Conservation (phyloP, 1,140 invertebrate genomes). For the Meteorus sp. region DNA sequence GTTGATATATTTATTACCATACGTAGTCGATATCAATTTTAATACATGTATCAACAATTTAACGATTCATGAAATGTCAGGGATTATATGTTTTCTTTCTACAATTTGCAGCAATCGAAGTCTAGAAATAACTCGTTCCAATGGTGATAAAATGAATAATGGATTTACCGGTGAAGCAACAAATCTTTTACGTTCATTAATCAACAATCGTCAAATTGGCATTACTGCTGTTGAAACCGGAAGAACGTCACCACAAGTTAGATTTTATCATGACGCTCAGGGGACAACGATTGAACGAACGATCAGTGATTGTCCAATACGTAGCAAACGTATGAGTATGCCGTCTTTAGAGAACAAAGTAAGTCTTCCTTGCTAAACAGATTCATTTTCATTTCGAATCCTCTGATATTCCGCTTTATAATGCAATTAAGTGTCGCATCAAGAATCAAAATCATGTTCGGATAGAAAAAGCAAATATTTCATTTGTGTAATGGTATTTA, state of each 20-base stretch:
- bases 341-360: conserved; percentile 53
- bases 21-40: no score
- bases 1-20: no score
- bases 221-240: conserved; percentile 63
- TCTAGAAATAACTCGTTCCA: conserved; percentile 55
- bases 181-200: conserved; percentile 71
- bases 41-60: no score
- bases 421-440: no score
- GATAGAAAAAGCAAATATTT: no score
- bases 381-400: conserved; percentile 10
- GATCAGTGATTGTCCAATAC: conserved; percentile 44
- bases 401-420: no score
- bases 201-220: conserved; percentile 72
- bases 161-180: conserved; percentile 67
- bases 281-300: conserved; percentile 47
- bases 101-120: conserved; percentile 48
- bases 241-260: conserved; percentile 45
- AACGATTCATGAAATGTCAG: background rate
- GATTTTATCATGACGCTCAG: conserved; percentile 52
- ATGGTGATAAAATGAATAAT: conserved; percentile 54
- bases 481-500: no score
- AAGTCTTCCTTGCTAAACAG: conserved; percentile 2
- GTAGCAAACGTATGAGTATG: conserved; percentile 50
- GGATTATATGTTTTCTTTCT: conserved; percentile 22
- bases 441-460: no score